Evolutionary conservation across 2,888 invertebrate genomes (phyloP).

Genomic region (Leptarthrus brevirostris): DNA sequence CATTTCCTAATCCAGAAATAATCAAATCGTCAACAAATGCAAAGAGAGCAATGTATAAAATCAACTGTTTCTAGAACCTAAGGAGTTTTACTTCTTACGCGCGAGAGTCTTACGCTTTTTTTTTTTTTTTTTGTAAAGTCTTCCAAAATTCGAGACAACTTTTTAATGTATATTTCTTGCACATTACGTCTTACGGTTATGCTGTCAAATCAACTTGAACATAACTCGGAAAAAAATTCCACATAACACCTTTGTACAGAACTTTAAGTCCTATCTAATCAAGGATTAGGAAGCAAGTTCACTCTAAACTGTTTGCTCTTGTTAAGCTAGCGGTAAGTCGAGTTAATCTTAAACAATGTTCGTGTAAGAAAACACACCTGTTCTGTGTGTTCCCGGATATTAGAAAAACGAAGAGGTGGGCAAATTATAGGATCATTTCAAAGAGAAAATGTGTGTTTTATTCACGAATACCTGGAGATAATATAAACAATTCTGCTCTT

Average conservation of each 20-base stretch:
- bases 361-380: conserved; percentile 10
- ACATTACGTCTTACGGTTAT: too few relatives aligned
- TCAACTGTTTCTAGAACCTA: conserved; percentile 3
- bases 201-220: too few relatives aligned
- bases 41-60: neutral
- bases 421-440: conserved; percentile 7
- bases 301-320: too few relatives aligned
- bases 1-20: neutral
- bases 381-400: neutral
- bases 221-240: too few relatives aligned
- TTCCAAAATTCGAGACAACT: too few relatives aligned
- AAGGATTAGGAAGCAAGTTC: too few relatives aligned
- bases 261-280: too few relatives aligned
- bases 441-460: too few relatives aligned
- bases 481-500: conserved; percentile 6
- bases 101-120: neutral
- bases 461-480: neutral
- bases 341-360: conserved; percentile 30
- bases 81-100: neutral
- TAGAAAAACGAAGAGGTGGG: neutral
- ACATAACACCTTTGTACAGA: too few relatives aligned
- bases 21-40: neutral
- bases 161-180: too few relatives aligned
- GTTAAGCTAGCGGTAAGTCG: conserved; percentile 30
- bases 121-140: too few relatives aligned